Evolutionary conservation across 2,888 invertebrate genomes (phyloP), one percentile per base, ranked within the genome.

Genomic region (Drosophila nr. perissopoda): DNA sequence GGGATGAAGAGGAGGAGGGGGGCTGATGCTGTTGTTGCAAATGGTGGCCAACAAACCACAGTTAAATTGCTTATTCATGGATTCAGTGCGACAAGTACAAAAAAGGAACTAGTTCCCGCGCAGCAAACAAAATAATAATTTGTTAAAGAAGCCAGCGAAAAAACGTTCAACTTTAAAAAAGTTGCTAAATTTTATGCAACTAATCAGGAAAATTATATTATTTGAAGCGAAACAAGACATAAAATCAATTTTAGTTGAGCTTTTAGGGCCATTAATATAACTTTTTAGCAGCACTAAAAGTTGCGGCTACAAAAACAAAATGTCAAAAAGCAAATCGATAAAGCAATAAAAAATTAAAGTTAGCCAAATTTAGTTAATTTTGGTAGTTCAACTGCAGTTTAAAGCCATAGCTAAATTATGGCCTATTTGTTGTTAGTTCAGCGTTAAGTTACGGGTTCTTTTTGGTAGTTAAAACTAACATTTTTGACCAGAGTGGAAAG

Each of bases 41-140:
- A 40, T 42, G 31, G 31, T 33, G 27, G 46, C 54, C 7, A 48
- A 70, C 57, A 58, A 63, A 65, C 58, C 66, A 60, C 58, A 58
- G 54, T 64, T 54, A 67, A 74, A 86, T 81, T 83, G 75, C 73
- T 78, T 75, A 74, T 88, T 86, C 62, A 69, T 46, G 56, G n/a
- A 7, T 57, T 61, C 67, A 42, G 48, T 21, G 33, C 31, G 42
- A 7, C 33, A 10, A 38, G 2, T 38, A 29, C 8, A 18, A 4
- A 21, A 40, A 25, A 6, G 2, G n/a, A 66, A 60, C 42, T 18
- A 56, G 25, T 66, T 49, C 25, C 27, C 40, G 5, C 25, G 25
- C 10, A 49, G 27, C 25, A 18, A 27, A 63, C 6, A 16, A 46
- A 13, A 46, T 21, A 46, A 8, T 1, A 2, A 46, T 46, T 42